A percentile compares a stretch with the other conserved stretches of the same genome.
Conservation (phyloP, 1,140 invertebrate species). For the Streblospio benedicti region DNA sequence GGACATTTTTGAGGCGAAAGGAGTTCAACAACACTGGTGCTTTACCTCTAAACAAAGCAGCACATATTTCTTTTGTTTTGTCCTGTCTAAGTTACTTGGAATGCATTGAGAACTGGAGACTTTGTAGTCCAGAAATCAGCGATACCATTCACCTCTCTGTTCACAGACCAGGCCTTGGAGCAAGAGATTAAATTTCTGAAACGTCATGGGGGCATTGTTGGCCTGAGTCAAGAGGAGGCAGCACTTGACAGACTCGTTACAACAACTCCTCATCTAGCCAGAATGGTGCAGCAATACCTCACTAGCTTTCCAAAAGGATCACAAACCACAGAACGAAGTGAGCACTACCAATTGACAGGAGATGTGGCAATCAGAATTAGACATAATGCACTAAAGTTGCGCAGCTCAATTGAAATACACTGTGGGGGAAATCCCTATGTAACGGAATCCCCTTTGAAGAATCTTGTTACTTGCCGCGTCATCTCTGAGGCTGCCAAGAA, state of each 20-base stretch:
- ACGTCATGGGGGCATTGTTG: slow-evolving; percentile 2
- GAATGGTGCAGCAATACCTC: neutral
- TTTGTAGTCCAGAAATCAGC: neutral
- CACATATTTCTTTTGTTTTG: no score
- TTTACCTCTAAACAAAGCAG: no score
- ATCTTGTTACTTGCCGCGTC: neutral
- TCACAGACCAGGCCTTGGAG: slow-evolving; percentile 1
- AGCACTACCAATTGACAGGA: slow-evolving; percentile 1
- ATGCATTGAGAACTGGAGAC: neutral
- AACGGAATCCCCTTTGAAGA: neutral
- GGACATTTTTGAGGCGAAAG: no score
- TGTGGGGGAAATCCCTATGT: neutral
- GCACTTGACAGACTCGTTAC: neutral
- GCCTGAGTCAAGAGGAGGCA: neutral
- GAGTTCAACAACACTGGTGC: no score
- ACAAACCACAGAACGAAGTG: neutral
- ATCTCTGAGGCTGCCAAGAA: neutral
- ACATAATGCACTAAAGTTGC: neutral
- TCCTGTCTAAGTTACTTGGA: no score
- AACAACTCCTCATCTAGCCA: neutral
- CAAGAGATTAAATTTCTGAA: neutral
- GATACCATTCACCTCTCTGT: neutral
- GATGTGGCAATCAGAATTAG: neutral
- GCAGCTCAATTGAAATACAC: neutral
- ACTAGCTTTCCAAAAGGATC: neutral